phyloP scores from a whole-genome alignment of 2,113 vertebrate species.

The Odocoileus hemionus region DNA sequence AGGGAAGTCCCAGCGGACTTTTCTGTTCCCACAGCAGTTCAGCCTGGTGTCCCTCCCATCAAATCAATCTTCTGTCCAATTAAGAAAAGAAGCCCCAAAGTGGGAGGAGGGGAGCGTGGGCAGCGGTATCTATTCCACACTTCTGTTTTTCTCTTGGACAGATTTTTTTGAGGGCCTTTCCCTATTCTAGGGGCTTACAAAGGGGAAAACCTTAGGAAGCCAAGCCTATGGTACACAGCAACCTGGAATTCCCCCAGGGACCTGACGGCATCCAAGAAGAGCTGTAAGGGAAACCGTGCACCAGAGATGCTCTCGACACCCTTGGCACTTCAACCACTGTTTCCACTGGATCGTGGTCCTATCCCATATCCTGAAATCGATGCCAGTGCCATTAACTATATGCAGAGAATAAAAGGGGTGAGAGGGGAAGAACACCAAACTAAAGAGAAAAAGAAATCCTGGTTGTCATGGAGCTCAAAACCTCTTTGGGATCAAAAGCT shows the following conservation, averaged over 20 bases:
- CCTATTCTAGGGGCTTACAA: not conserved
- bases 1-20: not conserved
- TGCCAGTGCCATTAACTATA: not conserved
- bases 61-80: not conserved
- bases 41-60: not conserved
- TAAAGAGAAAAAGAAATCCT: not conserved
- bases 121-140: not conserved
- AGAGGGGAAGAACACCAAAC: not conserved
- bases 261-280: not conserved
- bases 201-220: not conserved
- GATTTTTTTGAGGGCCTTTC: not conserved
- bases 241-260: not conserved
- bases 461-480: not conserved
- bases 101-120: not conserved
- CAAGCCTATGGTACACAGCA: not conserved
- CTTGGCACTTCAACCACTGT: conserved; percentile 19
- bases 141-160: not conserved
- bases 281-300: conserved; percentile 17
- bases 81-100: not conserved
- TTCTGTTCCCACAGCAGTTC: not conserved
- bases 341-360: conserved; percentile 7
- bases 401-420: not conserved
- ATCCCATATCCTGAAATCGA: not conserved
- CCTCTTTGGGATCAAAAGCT: not conserved
- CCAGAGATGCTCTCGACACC: not conserved